Percentiles rank a stretch among this genome's conserved stretches.
phyloP scores from a whole-genome alignment of 1,140 invertebrate species.

The Caenorhabditis elegans region WBcel235 BX284604.4:5991001-5991500 shows the following conservation, averaged over 20 bases:
- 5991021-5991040: background rate
- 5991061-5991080: background rate
- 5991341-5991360: background rate
- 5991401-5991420: background rate
- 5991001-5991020: background rate
- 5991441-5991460: background rate
- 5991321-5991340: constrained; percentile 6
- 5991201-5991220: background rate
- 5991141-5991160: background rate
- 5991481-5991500: background rate
- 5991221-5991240: background rate
- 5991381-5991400: background rate
- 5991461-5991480: background rate
- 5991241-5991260: background rate
- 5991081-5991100: background rate
- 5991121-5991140: background rate
- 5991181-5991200: background rate
- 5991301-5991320: background rate
- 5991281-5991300: constrained; percentile 23
- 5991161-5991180: background rate
- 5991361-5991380: background rate
- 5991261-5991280: background rate
- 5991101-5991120: background rate
- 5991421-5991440: background rate
- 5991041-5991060: too few relatives aligned